These are phyloP conservation scores for Zosterops japonicus DNA, from an alignment of 2,113 vertebrate genomes.

Conservation along the genomic window DNA sequence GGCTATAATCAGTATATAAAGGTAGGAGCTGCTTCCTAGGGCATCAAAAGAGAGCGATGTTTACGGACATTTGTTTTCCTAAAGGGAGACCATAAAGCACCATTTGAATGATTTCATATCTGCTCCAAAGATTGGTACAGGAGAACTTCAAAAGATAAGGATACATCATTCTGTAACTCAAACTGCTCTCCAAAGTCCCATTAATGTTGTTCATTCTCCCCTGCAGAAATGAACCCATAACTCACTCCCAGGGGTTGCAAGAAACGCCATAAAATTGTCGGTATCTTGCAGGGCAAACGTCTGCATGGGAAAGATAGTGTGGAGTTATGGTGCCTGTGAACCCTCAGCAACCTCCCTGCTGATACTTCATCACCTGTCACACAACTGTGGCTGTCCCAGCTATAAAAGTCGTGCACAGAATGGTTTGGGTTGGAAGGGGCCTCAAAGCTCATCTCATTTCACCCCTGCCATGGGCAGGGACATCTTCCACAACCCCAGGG, in stretches of 20 bases:
- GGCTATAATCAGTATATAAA: background rate
- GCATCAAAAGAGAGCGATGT: background rate
- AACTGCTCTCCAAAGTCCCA: conserved; percentile 29
- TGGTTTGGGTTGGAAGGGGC: background rate
- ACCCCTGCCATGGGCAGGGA: background rate
- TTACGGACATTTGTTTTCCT: conserved; percentile 7
- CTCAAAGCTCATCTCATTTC: fast-evolving
- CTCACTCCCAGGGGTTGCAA: conserved; percentile 27
- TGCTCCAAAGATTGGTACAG: conserved; percentile 23
- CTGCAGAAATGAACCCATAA: conserved; percentile 48
- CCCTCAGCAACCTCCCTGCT: conserved; percentile 2
- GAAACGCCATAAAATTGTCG: background rate
- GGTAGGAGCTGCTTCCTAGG: background rate
- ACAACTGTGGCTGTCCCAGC: background rate
- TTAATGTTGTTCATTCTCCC: conserved; percentile 33
- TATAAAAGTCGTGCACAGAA: background rate
- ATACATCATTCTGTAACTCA: conserved; percentile 19
- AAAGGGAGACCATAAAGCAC: conserved; percentile 9
- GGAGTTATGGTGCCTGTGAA: conserved; percentile 62
- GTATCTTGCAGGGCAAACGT: conserved; percentile 36
- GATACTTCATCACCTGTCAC: conserved; percentile 64
- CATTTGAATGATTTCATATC: conserved; percentile 17
- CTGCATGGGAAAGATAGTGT: conserved; percentile 63
- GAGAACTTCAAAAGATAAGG: conserved; percentile 29
- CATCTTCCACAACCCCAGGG: fast-evolving